These are phyloP conservation scores for Oncorhynchus masou DNA, from an alignment of 2,113 vertebrate species.

Conservation along the genomic window DNA sequence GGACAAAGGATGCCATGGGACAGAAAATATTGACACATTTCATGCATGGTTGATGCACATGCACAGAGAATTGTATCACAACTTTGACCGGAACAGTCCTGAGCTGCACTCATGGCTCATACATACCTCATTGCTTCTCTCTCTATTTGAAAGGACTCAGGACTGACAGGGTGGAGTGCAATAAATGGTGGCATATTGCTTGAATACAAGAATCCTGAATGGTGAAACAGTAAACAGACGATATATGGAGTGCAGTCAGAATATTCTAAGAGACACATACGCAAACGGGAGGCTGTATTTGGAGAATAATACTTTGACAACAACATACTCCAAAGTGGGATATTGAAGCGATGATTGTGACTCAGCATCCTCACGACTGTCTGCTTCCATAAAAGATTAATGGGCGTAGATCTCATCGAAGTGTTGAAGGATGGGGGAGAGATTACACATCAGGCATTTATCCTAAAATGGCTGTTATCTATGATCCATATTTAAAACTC, in stretches of 20 bases:
- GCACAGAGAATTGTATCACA: too few relatives aligned
- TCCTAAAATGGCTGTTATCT: slow-evolving; percentile 18
- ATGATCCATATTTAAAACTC: slow-evolving; percentile 20
- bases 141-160: not conserved
- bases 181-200: too few relatives aligned
- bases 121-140: too few relatives aligned
- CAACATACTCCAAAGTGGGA: slow-evolving; percentile 3
- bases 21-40: not conserved
- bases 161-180: too few relatives aligned
- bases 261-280: not conserved
- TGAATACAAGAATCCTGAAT: not conserved
- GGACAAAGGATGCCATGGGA: not conserved
- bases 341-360: not conserved
- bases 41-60: too few relatives aligned
- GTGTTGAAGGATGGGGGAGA: not conserved
- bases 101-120: not conserved
- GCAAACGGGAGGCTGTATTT: not conserved
- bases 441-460: slow-evolving; percentile 1
- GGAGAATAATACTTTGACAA: not conserved
- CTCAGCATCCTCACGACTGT: slow-evolving; percentile 3
- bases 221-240: not conserved
- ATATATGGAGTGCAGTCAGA: not conserved
- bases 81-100: not conserved
- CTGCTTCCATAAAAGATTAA: slow-evolving; percentile 19
- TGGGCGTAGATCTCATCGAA: not conserved